A percentile compares a stretch with the other conserved stretches of the same genome.
Conservation (phyloP, 2,797 vertebrate species). For the Chromis chromis region DNA sequence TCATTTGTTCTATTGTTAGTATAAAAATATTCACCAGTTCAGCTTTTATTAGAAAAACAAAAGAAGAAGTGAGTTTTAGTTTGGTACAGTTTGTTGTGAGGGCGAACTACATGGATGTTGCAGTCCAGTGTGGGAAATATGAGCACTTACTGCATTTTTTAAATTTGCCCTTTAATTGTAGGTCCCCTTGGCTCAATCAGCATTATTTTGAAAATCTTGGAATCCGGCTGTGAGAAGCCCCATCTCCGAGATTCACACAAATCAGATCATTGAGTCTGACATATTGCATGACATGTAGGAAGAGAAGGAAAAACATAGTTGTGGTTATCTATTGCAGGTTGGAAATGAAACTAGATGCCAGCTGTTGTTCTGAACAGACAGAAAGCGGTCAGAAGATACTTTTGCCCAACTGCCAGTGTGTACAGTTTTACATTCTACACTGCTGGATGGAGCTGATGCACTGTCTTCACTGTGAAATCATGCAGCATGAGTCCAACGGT, state of each 20-base stretch:
- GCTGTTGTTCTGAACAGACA: background rate
- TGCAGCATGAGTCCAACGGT: background rate
- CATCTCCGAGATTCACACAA: slow-evolving; percentile 19
- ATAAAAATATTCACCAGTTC: background rate
- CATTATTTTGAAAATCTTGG: slow-evolving; percentile 33
- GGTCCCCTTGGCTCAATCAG: slow-evolving; percentile 45
- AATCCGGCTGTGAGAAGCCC: slow-evolving; percentile 18
- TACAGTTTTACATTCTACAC: background rate
- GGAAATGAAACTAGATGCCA: slow-evolving; percentile 14
- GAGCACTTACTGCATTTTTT: slow-evolving; percentile 16
- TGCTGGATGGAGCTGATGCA: background rate
- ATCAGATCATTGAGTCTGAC: slow-evolving; percentile 23
- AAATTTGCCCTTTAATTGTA: slow-evolving; percentile 11
- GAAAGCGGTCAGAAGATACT: background rate
- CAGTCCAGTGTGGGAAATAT: slow-evolving; percentile 18
- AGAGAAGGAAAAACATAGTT: background rate
- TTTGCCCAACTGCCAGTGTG: background rate
- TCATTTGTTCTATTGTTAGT: background rate
- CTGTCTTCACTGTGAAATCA: background rate
- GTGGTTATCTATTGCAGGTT: background rate
- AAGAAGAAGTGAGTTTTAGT: background rate
- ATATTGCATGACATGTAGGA: background rate
- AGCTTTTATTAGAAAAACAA: background rate
- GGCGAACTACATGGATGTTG: background rate
- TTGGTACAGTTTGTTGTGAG: background rate